Evolutionary conservation across 1,140 invertebrate genomes (phyloP), one percentile per base, ranked within the genome.

Genomic region (Micrasema longulum): DNA sequence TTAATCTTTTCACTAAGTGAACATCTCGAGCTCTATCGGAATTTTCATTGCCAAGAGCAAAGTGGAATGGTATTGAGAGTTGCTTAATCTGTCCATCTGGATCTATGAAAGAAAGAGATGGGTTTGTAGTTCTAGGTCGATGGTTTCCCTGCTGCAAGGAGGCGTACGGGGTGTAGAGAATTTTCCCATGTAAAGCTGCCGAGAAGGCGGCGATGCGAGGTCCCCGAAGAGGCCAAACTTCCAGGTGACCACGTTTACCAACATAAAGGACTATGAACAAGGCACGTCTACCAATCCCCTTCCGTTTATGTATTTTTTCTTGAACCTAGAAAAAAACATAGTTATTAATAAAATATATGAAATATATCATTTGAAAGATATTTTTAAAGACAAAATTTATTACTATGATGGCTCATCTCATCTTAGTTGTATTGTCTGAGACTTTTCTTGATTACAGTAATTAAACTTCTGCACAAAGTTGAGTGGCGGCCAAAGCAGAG

Each of bases 141-240:
- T 87, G 73, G 80, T 80, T 77, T 78, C 86, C 77, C 80, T 83
- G 69, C 80, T 82, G 20, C 74, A 79, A 68, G 78, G 82, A 60
- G 75, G 79, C 78, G 80, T 87, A 47, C 1, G 57, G 26, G n/a
- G 57, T 38, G 78, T 95, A 94, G 0, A 94, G 72, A 20, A 96
- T 83, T 77, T 90, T 90, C 12, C 93, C 92, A 81, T 90, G 88
- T 84, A 95, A 96, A 26, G 91, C 91, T 1, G 95, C 94, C 73
- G 91, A 92, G 83, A 98, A 98, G 0, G 94, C 94, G 35, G 94
- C 93, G 11, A 98, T 92, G 83, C 95, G 90, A 11, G 90, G 91
- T 1, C 96, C 96, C 80, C 95, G 93, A 62, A 94, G 87, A 1
- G 90, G 88, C 91, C 94, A 96, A 73, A 97, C 92, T 81, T 97